Conservation (phyloP, 2,888 invertebrate genomes). For the Microctonus brassicae region DNA sequence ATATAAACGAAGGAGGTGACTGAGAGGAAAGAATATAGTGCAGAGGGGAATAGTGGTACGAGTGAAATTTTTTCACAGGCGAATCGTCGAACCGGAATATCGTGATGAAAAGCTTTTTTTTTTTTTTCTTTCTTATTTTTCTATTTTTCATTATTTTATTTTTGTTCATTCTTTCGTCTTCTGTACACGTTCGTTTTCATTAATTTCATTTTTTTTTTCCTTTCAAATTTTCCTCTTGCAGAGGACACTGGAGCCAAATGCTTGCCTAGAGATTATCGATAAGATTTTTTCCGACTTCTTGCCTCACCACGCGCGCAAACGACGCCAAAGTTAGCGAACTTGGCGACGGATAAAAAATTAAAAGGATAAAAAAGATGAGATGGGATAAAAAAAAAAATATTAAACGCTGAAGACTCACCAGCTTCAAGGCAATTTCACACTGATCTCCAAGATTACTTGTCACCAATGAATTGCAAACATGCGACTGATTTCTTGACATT, state of each 20-base stretch:
- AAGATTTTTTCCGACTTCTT: not conserved
- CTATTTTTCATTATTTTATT: constrained; percentile 25
- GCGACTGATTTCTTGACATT: not conserved
- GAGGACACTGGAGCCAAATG: not conserved
- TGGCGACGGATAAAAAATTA: not conserved
- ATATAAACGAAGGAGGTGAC: not conserved
- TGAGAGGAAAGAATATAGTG: constrained; percentile 5
- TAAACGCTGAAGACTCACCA: constrained; percentile 14
- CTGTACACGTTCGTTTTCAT: not conserved
- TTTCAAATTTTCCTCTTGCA: not conserved
- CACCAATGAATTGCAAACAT: not conserved
- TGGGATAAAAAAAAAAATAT: not conserved
- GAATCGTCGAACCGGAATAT: constrained; percentile 37
- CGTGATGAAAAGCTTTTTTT: constrained; percentile 38
- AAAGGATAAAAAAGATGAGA: not conserved
- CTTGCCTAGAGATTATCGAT: not conserved
- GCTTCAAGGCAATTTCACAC: constrained; percentile 14
- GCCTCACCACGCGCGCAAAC: not conserved
- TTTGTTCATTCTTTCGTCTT: not conserved
- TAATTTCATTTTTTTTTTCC: not conserved
- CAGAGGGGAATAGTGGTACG: constrained; percentile 23
- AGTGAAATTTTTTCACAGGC: constrained; percentile 40
- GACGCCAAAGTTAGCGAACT: not conserved
- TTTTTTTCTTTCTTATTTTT: constrained; percentile 38
- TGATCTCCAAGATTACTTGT: not conserved